phyloP scores from a whole-genome alignment of 2,888 invertebrate species.

The Nipponacmea schrenckii region DNA sequence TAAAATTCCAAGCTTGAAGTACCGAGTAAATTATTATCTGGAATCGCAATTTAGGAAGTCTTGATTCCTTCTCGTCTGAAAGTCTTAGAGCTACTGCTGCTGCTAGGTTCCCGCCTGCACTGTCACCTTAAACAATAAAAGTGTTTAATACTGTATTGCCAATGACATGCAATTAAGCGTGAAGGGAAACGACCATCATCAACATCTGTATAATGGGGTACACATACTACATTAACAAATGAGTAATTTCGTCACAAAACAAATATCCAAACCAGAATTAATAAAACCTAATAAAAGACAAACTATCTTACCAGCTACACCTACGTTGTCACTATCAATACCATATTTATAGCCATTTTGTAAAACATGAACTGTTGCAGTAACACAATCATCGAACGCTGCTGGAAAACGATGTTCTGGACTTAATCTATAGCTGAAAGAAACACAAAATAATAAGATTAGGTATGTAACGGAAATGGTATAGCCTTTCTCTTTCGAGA shows the following conservation, averaged over 20 bases:
- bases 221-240: too few species aligned
- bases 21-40: slow-evolving; percentile 58
- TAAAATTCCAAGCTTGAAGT: slow-evolving; percentile 61
- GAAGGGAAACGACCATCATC: too few species aligned
- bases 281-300: too few species aligned
- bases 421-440: slow-evolving; percentile 61
- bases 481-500: too few species aligned
- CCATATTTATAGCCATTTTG: slow-evolving; percentile 42
- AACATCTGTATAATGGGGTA: too few species aligned
- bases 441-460: too few species aligned
- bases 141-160: too few species aligned
- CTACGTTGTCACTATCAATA: slow-evolving; percentile 44
- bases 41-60: slow-evolving; percentile 23
- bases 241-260: too few species aligned
- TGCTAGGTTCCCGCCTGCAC: slow-evolving; percentile 50
- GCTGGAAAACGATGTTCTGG: slow-evolving; percentile 68
- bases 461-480: too few species aligned
- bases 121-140: slow-evolving; percentile 38
- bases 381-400: slow-evolving; percentile 65
- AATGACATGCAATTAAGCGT: too few species aligned
- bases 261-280: too few species aligned
- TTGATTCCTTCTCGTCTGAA: slow-evolving; percentile 28
- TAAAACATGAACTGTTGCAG: slow-evolving; percentile 58
- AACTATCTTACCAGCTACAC: slow-evolving; percentile 42
- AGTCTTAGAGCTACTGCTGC: slow-evolving; percentile 43